Evolutionary conservation across 2,113 vertebrate species (phyloP).

Genomic region (Centropus bengalensis): DNA sequence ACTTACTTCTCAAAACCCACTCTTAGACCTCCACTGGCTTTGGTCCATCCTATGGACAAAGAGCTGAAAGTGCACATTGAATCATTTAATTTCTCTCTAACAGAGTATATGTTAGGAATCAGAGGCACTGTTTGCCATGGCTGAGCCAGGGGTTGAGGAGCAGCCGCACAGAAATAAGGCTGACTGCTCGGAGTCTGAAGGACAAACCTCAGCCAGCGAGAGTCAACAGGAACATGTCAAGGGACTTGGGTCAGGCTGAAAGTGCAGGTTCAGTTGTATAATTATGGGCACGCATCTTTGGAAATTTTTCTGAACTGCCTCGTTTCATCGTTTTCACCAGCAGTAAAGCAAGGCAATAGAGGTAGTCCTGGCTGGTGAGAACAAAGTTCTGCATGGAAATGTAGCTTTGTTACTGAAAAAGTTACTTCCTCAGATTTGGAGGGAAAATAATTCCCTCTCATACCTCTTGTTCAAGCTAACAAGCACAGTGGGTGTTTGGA

Average conservation of each 20-base stretch:
- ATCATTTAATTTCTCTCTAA: neutral
- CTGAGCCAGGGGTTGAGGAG: neutral
- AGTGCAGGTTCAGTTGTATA: neutral
- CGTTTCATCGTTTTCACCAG: neutral
- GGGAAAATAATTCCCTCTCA: neutral
- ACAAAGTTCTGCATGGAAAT: fast-evolving
- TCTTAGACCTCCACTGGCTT: neutral
- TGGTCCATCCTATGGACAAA: neutral
- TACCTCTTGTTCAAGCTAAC: neutral
- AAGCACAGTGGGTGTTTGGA: neutral
- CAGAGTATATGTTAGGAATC: neutral
- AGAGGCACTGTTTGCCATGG: neutral
- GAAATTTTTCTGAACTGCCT: neutral
- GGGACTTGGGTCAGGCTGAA: neutral
- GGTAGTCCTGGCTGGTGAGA: neutral
- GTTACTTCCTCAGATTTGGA: neutral
- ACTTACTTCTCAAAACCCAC: neutral
- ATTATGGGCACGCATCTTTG: neutral
- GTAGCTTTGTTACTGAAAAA: neutral
- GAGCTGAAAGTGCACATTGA: neutral
- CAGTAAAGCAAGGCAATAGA: neutral
- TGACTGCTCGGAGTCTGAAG: neutral
- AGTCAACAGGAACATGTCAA: neutral
- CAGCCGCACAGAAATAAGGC: neutral
- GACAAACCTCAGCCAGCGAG: neutral